Conservation (phyloP, 2,888 invertebrate genomes). For the Drosophila subquinaria region DNA sequence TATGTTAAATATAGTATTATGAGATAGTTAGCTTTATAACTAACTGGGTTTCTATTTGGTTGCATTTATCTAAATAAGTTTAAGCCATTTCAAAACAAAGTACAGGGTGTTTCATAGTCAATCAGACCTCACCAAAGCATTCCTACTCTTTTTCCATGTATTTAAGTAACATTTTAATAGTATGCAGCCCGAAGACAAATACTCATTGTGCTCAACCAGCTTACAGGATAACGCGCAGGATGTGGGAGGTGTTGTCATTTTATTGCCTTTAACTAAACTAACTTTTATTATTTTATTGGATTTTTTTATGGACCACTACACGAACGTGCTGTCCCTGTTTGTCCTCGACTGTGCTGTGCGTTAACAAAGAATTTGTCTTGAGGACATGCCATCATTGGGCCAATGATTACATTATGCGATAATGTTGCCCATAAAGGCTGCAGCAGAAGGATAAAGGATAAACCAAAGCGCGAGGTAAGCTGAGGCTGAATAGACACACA, state of each 20-base stretch:
- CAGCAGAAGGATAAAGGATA: conserved; percentile 49
- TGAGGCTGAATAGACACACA: not conserved
- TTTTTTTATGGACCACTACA: conserved; percentile 42
- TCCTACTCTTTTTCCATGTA: conserved; percentile 19
- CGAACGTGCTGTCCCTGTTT: conserved; percentile 43
- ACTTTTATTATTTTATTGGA: conserved; percentile 80
- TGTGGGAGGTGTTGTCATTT: conserved; percentile 73
- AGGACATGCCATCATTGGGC: conserved; percentile 80
- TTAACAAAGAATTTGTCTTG: conserved; percentile 80
- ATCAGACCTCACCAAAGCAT: not conserved
- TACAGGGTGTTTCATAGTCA: not conserved
- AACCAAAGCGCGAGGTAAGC: conserved; percentile 21
- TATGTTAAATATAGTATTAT: too few species aligned
- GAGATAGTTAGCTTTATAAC: too few species aligned
- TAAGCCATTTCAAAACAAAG: not conserved
- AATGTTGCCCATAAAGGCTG: conserved; percentile 77
- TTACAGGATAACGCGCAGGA: not conserved
- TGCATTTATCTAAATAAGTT: not conserved
- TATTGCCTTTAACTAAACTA: conserved; percentile 76
- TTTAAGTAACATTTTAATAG: conserved; percentile 28
- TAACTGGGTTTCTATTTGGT: too few species aligned
- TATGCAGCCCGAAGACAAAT: conserved; percentile 40
- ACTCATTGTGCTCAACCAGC: conserved; percentile 32
- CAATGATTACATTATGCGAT: conserved; percentile 83
- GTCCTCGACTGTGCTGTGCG: conserved; percentile 24